A percentile compares a stretch with the other conserved stretches of the same genome.
Evolutionary conservation across 1,140 invertebrate species (phyloP).

Genomic region (Megalonaias nervosa): DNA sequence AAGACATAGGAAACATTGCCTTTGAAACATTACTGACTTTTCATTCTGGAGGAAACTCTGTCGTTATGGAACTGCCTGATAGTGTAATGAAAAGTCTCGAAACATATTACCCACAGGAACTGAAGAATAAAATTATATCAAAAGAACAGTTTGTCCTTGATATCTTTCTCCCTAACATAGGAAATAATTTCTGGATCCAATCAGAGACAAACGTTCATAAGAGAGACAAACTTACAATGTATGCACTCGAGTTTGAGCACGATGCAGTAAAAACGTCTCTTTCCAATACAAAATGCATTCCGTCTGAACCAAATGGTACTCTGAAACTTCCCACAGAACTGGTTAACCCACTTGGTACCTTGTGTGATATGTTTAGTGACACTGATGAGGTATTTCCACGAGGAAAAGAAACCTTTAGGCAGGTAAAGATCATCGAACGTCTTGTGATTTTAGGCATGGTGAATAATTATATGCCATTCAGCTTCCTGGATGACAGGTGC

Average conservation of each 20-base stretch:
- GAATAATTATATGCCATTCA: constrained; percentile 20
- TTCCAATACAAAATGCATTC: constrained; percentile 15
- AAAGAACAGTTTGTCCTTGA: constrained; percentile 14
- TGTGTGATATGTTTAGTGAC: constrained; percentile 7
- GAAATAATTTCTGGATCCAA: neutral
- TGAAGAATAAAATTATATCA: constrained; percentile 23
- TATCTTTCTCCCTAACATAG: constrained; percentile 35
- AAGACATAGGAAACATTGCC: neutral
- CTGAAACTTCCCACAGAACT: constrained; percentile 14
- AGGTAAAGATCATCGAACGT: neutral
- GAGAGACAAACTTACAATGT: constrained; percentile 4
- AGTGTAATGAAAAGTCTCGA: constrained; percentile 15
- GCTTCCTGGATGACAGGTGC: constrained; percentile 34
- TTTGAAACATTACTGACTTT: constrained; percentile 8
- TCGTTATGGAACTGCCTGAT: constrained; percentile 18
- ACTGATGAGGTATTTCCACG: constrained; percentile 17
- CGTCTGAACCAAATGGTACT: constrained; percentile 18
- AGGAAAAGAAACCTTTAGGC: constrained; percentile 11
- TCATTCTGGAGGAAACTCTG: neutral
- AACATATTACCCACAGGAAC: neutral
- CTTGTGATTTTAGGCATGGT: constrained; percentile 39
- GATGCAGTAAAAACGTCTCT: neutral
- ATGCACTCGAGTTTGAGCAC: constrained; percentile 6
- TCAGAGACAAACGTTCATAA: neutral
- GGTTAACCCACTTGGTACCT: constrained; percentile 5